Evolutionary conservation across 2,797 vertebrate genomes (phyloP).

Genomic region (Tiaroga cobitis): DNA sequence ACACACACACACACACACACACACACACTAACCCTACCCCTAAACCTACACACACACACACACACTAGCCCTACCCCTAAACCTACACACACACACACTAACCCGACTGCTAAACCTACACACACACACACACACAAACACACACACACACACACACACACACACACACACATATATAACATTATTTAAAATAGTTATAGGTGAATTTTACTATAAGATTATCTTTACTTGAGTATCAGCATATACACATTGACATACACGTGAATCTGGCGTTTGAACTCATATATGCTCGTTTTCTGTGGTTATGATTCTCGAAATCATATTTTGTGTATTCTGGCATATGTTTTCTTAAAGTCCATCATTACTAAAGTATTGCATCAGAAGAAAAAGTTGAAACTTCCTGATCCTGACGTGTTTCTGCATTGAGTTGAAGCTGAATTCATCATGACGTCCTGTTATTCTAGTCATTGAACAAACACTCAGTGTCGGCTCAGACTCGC

Average conservation of each 20-base stretch:
- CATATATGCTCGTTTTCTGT: background rate
- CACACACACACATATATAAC: too few relatives aligned
- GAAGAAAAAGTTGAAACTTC: background rate
- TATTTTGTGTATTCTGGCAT: background rate
- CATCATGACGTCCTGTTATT: background rate
- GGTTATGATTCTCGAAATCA: background rate
- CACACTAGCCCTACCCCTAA: too few relatives aligned
- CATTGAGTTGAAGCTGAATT: background rate
- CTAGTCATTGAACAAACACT: background rate
- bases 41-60: too few relatives aligned
- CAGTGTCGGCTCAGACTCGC: background rate
- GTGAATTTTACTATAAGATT: background rate
- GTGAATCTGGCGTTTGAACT: background rate
- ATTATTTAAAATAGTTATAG: too few relatives aligned
- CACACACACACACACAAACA: too few relatives aligned
- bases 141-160: too few relatives aligned
- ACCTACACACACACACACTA: too few relatives aligned
- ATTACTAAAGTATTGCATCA: slow-evolving; percentile 8
- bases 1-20: too few relatives aligned
- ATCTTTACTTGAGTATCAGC: background rate
- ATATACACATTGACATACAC: background rate
- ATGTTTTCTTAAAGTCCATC: background rate
- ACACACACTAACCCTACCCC: too few relatives aligned
- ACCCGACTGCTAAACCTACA: too few relatives aligned
- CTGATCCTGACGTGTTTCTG: background rate